Percentiles rank a stretch among this genome's conserved stretches.
These are phyloP conservation scores for Helicoverpa armigera DNA, from an alignment of 1,140 invertebrate species.

Conservation along the genomic window DNA sequence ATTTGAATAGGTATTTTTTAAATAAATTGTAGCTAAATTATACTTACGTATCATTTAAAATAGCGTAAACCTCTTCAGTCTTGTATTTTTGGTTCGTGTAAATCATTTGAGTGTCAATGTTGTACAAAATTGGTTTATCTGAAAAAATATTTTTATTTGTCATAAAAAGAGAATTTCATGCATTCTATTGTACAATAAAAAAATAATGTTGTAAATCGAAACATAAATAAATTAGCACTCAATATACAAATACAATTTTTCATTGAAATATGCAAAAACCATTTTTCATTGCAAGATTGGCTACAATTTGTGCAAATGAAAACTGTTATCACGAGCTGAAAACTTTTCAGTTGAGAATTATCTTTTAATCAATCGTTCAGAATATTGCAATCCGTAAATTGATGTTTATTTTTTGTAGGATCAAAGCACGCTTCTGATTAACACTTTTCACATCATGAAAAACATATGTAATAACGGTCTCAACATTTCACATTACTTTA, in stretches of 20 bases:
- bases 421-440: no score
- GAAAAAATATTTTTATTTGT: constrained; percentile 49
- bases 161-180: background rate
- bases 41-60: constrained; percentile 79
- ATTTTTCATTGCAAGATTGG: no score
- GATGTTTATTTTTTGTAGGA: no score
- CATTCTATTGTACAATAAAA: background rate
- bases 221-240: no score
- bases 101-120: constrained; percentile 62
- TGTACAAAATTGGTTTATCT: constrained; percentile 76
- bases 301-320: no score
- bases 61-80: constrained; percentile 73
- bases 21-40: background rate
- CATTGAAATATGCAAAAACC: no score
- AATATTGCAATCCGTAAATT: background rate
- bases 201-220: no score
- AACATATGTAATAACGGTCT: background rate
- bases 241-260: no score
- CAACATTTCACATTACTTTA: no score
- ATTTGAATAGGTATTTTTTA: no score
- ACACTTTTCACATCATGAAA: background rate
- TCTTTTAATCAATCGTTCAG: background rate
- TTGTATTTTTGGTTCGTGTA: constrained; percentile 63
- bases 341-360: background rate
- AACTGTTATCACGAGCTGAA: no score